phyloP scores from a whole-genome alignment of 2,888 invertebrate species.

The Drosophila birchii region DNA sequence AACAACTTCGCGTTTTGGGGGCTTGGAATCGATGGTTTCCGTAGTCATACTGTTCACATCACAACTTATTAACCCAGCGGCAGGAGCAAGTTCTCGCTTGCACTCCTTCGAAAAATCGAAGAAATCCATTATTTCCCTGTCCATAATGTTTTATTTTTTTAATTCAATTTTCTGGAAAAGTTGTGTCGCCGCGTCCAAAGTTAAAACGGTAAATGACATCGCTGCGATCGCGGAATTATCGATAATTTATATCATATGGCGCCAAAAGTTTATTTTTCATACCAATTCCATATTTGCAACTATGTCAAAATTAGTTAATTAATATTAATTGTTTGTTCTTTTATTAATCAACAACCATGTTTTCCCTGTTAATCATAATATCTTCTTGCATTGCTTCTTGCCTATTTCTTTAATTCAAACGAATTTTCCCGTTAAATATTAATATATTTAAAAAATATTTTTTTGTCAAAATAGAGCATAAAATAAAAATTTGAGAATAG shows the following conservation, averaged over 20 bases:
- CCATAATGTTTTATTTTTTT: slow-evolving; percentile 64
- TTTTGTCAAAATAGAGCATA: too few relatives aligned
- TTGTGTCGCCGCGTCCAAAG: neutral
- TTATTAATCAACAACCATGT: too few relatives aligned
- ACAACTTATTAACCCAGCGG: slow-evolving; percentile 64
- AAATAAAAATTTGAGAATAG: too few relatives aligned
- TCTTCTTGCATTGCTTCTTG: too few relatives aligned
- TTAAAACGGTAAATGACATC: slow-evolving; percentile 28
- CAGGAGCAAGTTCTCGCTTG: slow-evolving; percentile 60
- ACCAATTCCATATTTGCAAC: too few relatives aligned
- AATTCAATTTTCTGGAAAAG: too few relatives aligned
- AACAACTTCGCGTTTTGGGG: slow-evolving; percentile 71
- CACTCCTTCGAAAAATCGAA: slow-evolving; percentile 83
- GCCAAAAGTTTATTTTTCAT: neutral
- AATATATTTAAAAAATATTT: too few relatives aligned
- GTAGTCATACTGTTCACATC: slow-evolving; percentile 40
- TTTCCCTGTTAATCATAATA: too few relatives aligned
- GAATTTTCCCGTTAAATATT: too few relatives aligned
- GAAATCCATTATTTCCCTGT: slow-evolving; percentile 79
- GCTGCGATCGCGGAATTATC: neutral
- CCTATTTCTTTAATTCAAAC: too few relatives aligned
- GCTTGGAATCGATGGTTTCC: slow-evolving; percentile 49
- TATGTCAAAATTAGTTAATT: too few relatives aligned
- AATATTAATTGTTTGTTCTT: too few relatives aligned
- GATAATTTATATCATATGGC: neutral